Conservation (phyloP, 2,797 vertebrate genomes). For the Allochrocebus solatus region DNA sequence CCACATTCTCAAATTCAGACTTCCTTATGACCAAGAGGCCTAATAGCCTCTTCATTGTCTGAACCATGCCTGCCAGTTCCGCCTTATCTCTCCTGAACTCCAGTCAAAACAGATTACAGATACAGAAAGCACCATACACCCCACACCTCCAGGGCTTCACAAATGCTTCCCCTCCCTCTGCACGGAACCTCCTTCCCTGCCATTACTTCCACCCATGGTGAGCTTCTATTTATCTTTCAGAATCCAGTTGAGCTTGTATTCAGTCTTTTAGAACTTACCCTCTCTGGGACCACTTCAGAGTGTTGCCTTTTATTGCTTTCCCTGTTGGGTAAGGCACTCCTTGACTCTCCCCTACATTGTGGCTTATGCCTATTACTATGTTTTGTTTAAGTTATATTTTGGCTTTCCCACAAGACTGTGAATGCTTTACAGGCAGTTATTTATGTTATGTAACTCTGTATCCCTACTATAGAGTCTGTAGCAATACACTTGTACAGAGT, state of each 20-base stretch:
- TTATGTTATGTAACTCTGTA: background rate
- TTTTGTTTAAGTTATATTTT: background rate
- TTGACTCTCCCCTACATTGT: background rate
- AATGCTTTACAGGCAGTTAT: background rate
- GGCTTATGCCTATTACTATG: background rate
- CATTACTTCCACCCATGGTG: background rate
- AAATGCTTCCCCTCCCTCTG: background rate
- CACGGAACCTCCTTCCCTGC: background rate
- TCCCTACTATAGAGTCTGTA: background rate
- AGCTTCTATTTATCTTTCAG: background rate
- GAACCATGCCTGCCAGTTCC: background rate
- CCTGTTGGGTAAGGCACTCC: background rate
- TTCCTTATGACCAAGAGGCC: conserved; percentile 31
- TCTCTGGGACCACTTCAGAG: background rate
- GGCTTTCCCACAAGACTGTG: background rate
- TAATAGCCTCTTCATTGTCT: background rate
- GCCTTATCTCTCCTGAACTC: background rate
- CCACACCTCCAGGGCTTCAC: background rate
- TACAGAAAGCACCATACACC: background rate
- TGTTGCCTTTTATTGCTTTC: background rate
- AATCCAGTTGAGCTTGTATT: background rate
- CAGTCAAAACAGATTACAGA: conserved; percentile 36
- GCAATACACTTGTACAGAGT: background rate
- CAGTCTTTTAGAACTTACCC: background rate
- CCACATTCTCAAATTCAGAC: background rate